A percentile compares a stretch with the other conserved stretches of the same genome.
These are phyloP conservation scores for Leiothrix lutea DNA, from an alignment of 2,113 vertebrate genomes.

Conservation along the genomic window DNA sequence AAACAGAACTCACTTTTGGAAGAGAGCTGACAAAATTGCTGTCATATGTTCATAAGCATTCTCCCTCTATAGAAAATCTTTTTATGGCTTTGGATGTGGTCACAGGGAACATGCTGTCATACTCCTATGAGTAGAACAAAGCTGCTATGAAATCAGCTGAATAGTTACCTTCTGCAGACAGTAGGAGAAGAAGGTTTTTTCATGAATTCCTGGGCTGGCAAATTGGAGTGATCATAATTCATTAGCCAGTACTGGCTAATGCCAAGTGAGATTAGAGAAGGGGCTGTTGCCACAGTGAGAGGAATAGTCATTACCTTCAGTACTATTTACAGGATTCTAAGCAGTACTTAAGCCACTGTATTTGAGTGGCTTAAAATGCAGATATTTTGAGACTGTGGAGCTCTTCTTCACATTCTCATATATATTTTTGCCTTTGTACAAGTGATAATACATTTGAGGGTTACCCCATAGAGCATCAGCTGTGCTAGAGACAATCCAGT, in stretches of 20 bases:
- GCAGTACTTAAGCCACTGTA: neutral
- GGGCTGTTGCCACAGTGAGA: neutral
- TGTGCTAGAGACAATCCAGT: neutral
- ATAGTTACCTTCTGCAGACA: neutral
- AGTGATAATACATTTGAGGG: neutral
- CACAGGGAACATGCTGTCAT: neutral
- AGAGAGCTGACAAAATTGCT: neutral
- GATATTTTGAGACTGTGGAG: neutral
- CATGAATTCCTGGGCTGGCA: neutral
- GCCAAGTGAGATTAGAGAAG: neutral
- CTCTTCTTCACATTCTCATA: neutral
- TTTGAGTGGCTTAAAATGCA: neutral
- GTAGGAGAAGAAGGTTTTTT: neutral
- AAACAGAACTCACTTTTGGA: neutral
- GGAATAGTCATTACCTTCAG: neutral
- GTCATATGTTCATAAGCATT: rapidly evolving
- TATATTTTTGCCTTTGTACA: neutral
- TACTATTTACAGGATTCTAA: neutral
- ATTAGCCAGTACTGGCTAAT: neutral
- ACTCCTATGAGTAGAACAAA: neutral
- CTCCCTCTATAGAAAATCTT: neutral
- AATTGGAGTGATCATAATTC: neutral
- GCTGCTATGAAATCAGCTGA: neutral
- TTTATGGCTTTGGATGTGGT: neutral
- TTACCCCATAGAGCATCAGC: neutral